Conservation (phyloP, 2,113 vertebrate species). For the Calyptomena viridis region DNA sequence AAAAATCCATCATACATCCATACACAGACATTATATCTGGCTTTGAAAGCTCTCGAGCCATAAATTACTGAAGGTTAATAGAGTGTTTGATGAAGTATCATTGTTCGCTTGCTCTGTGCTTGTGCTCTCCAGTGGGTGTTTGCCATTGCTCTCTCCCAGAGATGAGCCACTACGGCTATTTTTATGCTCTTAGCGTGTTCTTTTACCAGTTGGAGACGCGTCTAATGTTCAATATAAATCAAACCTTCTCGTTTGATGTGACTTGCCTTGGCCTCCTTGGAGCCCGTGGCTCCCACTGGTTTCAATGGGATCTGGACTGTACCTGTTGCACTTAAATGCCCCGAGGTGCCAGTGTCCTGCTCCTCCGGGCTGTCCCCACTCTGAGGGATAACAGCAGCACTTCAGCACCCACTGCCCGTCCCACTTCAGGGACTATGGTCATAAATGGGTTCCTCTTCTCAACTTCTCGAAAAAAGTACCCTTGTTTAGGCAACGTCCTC, state of each 20-base stretch:
- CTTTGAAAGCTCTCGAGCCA: constrained; percentile 24
- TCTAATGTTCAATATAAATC: background rate
- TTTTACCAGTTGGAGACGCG: background rate
- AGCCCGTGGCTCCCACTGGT: background rate
- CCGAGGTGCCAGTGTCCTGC: rapidly evolving
- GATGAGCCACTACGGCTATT: background rate
- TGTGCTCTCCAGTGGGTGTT: background rate
- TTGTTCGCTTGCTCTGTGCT: background rate
- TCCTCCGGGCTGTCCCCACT: rapidly evolving
- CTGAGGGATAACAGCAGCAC: background rate
- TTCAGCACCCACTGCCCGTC: rapidly evolving
- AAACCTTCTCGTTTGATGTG: background rate
- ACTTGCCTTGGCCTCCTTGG: background rate
- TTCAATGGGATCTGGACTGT: background rate
- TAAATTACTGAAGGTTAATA: constrained; percentile 56
- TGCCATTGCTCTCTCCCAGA: background rate
- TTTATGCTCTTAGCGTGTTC: background rate
- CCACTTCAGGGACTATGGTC: background rate
- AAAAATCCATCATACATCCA: constrained; percentile 23
- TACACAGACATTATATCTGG: constrained; percentile 1
- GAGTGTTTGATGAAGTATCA: constrained; percentile 44
- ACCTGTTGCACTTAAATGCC: background rate
- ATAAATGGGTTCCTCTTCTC: background rate
- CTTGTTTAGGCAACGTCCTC: background rate
- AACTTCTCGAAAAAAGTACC: background rate